Percentiles rank a stretch among this genome's conserved stretches.
These are phyloP conservation scores for Neogobius melanostomus DNA, from an alignment of 2,113 vertebrate genomes.

Conservation along the genomic window DNA sequence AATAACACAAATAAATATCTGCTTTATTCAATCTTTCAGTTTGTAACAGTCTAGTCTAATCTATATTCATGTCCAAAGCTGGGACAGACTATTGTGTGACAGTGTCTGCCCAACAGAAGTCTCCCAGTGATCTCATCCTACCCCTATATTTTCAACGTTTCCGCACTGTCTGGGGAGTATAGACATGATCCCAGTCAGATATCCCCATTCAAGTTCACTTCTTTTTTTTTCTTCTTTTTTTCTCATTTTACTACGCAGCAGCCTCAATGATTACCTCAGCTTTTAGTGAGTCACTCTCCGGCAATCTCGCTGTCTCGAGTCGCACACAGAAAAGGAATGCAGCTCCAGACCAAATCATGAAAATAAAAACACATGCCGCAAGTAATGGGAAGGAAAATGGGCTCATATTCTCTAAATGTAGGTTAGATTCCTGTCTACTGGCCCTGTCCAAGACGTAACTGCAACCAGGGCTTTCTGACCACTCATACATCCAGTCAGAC, in stretches of 20 bases:
- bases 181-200: conserved; percentile 61
- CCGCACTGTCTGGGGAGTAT: conserved; percentile 53
- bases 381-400: conserved; percentile 30
- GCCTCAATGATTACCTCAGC: conserved; percentile 62
- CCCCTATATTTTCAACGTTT: conserved; percentile 27
- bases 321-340: conserved; percentile 65
- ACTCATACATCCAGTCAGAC: conserved; percentile 18
- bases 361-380: conserved; percentile 71
- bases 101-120: conserved; percentile 19
- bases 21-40: too few species aligned
- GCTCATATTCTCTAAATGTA: conserved; percentile 34
- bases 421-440: conserved; percentile 43
- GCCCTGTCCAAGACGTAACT: conserved; percentile 5
- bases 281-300: conserved; percentile 68
- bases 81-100: conserved; percentile 8
- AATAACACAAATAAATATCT: too few species aligned
- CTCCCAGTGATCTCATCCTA: conserved; percentile 23
- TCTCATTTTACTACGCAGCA: conserved; percentile 44
- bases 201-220: conserved; percentile 51
- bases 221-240: too few species aligned
- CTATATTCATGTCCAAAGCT: conserved; percentile 11
- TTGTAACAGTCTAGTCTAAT: not conserved
- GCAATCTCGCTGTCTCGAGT: conserved; percentile 64
- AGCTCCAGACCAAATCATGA: conserved; percentile 52
- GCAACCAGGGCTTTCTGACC: conserved; percentile 11